Base-by-base conservation (phyloP, 2,797 vertebrate genomes). In the Remorina albescens region DNA sequence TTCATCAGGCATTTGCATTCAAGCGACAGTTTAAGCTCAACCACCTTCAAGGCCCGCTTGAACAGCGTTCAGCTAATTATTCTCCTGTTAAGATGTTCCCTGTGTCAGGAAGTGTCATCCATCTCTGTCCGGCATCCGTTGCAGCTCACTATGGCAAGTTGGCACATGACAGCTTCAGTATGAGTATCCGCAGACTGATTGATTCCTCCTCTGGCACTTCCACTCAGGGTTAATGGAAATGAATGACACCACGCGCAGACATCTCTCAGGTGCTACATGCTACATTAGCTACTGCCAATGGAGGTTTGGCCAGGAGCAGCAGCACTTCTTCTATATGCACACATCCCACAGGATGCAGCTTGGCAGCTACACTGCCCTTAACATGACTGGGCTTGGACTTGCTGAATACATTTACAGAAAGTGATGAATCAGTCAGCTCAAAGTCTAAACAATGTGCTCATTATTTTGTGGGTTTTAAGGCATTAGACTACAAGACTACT, bases 161-260 rank as follows among this genome's bases (percentile, higher is more conserved):
- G 66, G 69, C 82, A 79, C 80, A 82, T 83, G 89, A 90, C 87
- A 91, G 81, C 83, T 84, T 74, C 80, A 67, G 80, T 55, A 57
- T 26, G 74, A 76, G 77, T 64, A 67, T 85, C 84, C 67, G 46
- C 63, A 16, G 36, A 62, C 87, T 88, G 91, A 92, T 91, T 84
- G 89, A 93, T 92, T 85, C 89, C 84, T 92, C 83, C 69, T 72
- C 76, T 65, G 88, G 70, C 85, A 82, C 60, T 76, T 67, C 67
- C 64, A 61, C 79, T 81, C 87, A 50, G 81, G 64, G 51, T 75
- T 85, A 87, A 92, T 88, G 78, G 82, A 85, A 90, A 91, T 86
- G 85, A 91, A 88, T 90, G 90, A 85, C 80, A 67, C 84, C 67
- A 51, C 50, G 5, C 21, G 59, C 80, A 67, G 42, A 21, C 39